Percentiles rank a stretch among this genome's conserved stretches.
Conservation (phyloP, 35 echinoderm and acorn worm species). For the Heliocidaris tuberculata region DNA sequence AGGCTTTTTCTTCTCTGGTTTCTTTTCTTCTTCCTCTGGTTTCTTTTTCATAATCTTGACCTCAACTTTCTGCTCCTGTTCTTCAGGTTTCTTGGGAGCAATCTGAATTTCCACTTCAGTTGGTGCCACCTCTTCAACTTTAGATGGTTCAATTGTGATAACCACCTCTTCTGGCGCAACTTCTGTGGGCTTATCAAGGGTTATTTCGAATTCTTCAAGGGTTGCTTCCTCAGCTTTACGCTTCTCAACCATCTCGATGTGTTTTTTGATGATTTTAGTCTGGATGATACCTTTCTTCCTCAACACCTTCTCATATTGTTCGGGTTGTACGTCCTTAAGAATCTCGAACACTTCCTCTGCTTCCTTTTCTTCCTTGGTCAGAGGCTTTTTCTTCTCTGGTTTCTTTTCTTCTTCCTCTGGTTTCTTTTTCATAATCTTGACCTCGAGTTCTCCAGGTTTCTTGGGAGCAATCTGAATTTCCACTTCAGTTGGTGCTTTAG, state of each 20-base stretch:
- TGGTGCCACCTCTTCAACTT: neutral
- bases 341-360: conserved; percentile 49
- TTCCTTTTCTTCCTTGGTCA: conserved; percentile 60
- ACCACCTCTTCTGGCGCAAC: conserved; percentile 38
- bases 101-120: conserved; percentile 32
- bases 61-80: neutral
- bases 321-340: conserved; percentile 36
- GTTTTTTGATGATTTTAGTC: conserved; percentile 38
- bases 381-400: neutral
- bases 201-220: neutral
- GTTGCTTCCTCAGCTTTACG: conserved; percentile 59
- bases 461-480: too few relatives aligned
- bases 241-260: conserved; percentile 60
- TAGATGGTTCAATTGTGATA: neutral
- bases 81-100: conserved; percentile 31
- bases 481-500: too few relatives aligned
- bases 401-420: neutral
- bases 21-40: neutral
- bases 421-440: too few relatives aligned
- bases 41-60: neutral
- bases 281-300: conserved; percentile 31
- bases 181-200: neutral
- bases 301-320: conserved; percentile 67
- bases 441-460: too few relatives aligned
- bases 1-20: conserved; percentile 1